phyloP scores from a whole-genome alignment of 2,888 invertebrate species.

The Spilosoma lubricipeda region DNA sequence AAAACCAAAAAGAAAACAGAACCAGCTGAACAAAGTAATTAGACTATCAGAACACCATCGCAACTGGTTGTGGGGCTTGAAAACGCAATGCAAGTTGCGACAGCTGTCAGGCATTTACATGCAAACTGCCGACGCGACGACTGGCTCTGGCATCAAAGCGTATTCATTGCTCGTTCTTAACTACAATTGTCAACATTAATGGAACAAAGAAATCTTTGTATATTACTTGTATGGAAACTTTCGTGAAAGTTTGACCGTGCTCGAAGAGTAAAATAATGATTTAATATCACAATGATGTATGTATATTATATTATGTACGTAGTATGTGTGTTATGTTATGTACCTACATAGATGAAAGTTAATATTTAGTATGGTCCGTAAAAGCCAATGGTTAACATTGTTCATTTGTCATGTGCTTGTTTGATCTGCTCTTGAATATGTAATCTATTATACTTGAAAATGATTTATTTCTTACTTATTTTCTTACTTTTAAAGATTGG shows the following conservation, averaged over 20 bases:
- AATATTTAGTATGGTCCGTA: conserved; percentile 12
- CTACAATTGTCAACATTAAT: conserved; percentile 40
- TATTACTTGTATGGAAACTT: conserved; percentile 45
- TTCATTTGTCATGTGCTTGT: too few relatives aligned
- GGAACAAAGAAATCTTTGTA: conserved; percentile 52
- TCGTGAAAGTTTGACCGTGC: conserved; percentile 72
- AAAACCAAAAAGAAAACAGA: conserved; percentile 30
- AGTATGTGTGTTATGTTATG: conserved; percentile 19
- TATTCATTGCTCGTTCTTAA: conserved; percentile 52
- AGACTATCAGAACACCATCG: conserved; percentile 45
- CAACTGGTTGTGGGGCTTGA: conserved; percentile 35
- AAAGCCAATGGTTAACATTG: conserved; percentile 1
- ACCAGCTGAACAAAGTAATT: conserved; percentile 51
- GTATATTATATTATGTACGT: conserved; percentile 42
- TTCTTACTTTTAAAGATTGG: too few relatives aligned
- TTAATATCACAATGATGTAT: conserved; percentile 64
- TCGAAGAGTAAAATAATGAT: conserved; percentile 56
- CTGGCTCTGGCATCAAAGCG: conserved; percentile 27
- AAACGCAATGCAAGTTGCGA: conserved; percentile 61
- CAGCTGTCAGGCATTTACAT: conserved; percentile 51
- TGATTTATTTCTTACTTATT: too few relatives aligned
- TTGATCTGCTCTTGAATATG: conserved; percentile 3
- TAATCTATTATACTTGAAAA: conserved; percentile 1
- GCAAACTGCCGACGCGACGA: conserved; percentile 40
- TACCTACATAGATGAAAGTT: conserved; percentile 60